phyloP scores from a whole-genome alignment of 2,797 vertebrate species.

The Periparus ater region DNA sequence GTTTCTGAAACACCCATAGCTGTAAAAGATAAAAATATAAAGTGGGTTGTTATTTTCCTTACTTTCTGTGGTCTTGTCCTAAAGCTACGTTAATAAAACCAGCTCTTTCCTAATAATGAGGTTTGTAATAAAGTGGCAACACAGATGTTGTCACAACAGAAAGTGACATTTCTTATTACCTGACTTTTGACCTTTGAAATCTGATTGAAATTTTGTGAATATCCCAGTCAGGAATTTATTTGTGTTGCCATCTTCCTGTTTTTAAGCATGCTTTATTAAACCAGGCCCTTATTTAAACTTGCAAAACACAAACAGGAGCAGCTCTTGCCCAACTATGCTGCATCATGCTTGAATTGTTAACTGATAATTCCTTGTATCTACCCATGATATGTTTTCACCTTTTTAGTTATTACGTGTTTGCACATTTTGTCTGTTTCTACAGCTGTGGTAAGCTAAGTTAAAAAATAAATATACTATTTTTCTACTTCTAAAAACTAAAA shows the following conservation, averaged over 20 bases:
- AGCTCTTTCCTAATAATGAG: neutral
- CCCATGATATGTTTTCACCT: neutral
- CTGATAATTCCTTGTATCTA: neutral
- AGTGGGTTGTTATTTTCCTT: neutral
- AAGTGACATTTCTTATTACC: neutral
- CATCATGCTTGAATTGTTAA: neutral
- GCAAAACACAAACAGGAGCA: neutral
- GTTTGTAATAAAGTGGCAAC: neutral
- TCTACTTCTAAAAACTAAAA: neutral
- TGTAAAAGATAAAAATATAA: neutral
- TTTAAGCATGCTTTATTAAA: neutral
- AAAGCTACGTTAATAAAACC: neutral
- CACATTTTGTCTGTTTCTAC: neutral
- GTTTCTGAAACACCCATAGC: neutral
- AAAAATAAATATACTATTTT: neutral
- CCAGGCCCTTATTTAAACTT: neutral
- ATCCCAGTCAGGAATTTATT: neutral
- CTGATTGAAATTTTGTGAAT: neutral
- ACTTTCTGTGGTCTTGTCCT: neutral
- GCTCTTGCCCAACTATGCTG: neutral
- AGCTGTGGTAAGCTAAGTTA: neutral
- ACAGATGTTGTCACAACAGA: neutral
- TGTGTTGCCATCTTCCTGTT: neutral
- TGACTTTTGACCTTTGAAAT: neutral
- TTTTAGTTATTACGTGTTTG: neutral